Percentiles rank a stretch among this genome's conserved stretches.
Conservation (phyloP, 2,888 invertebrate species). For the Anagyrus pseudococci region DNA sequence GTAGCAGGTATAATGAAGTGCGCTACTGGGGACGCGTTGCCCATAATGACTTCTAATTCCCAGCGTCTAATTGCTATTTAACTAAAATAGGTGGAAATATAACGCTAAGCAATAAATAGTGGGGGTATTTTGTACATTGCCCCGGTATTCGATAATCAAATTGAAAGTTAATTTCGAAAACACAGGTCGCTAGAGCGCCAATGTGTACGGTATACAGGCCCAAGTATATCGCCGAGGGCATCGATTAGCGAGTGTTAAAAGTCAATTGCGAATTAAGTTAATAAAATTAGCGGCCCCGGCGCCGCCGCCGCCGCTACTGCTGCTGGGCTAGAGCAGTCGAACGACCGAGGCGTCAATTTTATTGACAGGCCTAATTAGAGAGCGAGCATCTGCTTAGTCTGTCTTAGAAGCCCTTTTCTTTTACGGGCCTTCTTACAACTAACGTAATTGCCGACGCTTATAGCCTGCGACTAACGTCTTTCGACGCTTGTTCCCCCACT, state of each 20-base stretch:
- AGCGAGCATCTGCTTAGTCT: constrained; percentile 14
- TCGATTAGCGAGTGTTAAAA: not conserved
- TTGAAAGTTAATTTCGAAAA: no score
- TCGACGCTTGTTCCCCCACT: constrained; percentile 9
- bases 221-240: no score
- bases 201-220: no score
- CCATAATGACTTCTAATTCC: no score
- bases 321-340: not conserved
- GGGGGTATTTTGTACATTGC: no score
- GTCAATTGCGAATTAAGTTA: constrained; percentile 4
- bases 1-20: no score
- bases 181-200: no score
- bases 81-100: no score
- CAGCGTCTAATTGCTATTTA: no score
- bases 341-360: constrained; percentile 20
- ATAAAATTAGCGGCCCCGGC: constrained; percentile 3
- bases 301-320: not conserved
- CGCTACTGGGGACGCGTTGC: no score
- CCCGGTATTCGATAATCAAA: no score
- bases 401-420: constrained; percentile 31
- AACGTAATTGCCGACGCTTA: constrained; percentile 20
- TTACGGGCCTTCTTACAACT: constrained; percentile 17
- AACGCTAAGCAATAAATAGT: no score
- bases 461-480: constrained; percentile 12
- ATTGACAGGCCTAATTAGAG: constrained; percentile 18